Conservation (phyloP, 2,888 invertebrate species). For the Ferdinandea cuprea region DNA sequence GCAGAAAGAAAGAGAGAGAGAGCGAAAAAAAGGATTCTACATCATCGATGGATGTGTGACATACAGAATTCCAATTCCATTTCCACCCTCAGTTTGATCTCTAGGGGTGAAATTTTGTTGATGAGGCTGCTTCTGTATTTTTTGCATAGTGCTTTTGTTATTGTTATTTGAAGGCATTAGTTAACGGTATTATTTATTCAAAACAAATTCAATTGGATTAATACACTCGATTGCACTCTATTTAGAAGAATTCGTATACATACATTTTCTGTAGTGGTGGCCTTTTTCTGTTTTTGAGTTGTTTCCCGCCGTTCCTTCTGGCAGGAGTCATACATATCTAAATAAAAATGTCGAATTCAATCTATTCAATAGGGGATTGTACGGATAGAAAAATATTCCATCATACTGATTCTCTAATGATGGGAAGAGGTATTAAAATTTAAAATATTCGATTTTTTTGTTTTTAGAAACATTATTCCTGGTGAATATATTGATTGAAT, state of each 20-base stretch:
- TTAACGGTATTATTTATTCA: constrained; percentile 79
- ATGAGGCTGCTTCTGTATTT: constrained; percentile 47
- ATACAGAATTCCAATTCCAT: not conserved
- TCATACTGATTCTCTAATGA: constrained; percentile 22
- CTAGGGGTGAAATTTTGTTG: constrained; percentile 56
- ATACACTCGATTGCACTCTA: constrained; percentile 78
- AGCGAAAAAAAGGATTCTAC: constrained; percentile 48
- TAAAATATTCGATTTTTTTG: constrained; percentile 7
- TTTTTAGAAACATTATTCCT: constrained; percentile 19
- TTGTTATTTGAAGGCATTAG: constrained; percentile 67
- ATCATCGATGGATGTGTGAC: constrained; percentile 4
- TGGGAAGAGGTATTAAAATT: constrained; percentile 25
- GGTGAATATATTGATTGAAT: constrained; percentile 36
- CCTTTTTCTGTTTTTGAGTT: not conserved
- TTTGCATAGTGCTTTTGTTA: constrained; percentile 38
- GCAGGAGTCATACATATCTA: not conserved
- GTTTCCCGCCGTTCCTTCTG: not conserved
- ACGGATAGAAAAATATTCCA: not conserved
- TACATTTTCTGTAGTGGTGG: constrained; percentile 31
- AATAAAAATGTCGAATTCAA: constrained; percentile 3
- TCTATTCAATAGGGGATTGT: constrained; percentile 10
- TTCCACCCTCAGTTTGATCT: constrained; percentile 53
- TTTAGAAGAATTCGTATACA: constrained; percentile 59
- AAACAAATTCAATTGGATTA: constrained; percentile 81
- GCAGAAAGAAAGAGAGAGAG: constrained; percentile 14